A percentile compares a stretch with the other conserved stretches of the same genome.
Conservation (phyloP, 2,888 invertebrate species). For the Junonia oenone region DNA sequence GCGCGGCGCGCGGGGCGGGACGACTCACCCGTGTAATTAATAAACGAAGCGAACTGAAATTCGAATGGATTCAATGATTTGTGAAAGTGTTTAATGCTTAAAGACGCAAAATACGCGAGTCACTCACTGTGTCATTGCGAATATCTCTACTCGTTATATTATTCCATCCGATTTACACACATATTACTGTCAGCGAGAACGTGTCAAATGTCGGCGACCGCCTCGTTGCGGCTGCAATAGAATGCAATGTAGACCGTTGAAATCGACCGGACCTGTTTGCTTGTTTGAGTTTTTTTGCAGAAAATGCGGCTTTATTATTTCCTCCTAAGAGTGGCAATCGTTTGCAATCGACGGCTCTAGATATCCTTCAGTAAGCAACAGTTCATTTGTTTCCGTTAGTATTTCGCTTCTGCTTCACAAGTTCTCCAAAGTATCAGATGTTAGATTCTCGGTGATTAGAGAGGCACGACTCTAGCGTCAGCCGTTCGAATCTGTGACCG, state of each 20-base stretch:
- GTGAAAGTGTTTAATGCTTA: constrained; percentile 37
- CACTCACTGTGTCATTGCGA: not conserved
- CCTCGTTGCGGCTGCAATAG: constrained; percentile 64
- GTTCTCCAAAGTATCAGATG: constrained; percentile 65
- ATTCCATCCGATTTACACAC: constrained; percentile 50
- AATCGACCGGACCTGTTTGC: constrained; percentile 66
- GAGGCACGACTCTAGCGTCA: constrained; percentile 51
- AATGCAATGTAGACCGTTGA: constrained; percentile 62
- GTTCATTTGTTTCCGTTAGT: constrained; percentile 74
- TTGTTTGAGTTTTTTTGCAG: constrained; percentile 41
- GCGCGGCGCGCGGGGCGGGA: constrained; percentile 30
- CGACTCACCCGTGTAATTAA: constrained; percentile 62
- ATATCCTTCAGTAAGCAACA: constrained; percentile 61
- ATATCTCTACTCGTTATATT: constrained; percentile 9
- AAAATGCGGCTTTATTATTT: constrained; percentile 40
- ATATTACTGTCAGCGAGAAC: constrained; percentile 54
- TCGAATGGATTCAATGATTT: constrained; percentile 57
- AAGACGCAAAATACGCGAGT: not conserved
- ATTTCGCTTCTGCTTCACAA: constrained; percentile 53
- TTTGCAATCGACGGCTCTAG: constrained; percentile 38
- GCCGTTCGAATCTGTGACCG: constrained; percentile 39
- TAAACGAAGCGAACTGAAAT: constrained; percentile 60
- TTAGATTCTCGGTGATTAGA: constrained; percentile 60
- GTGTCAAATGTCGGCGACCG: constrained; percentile 71
- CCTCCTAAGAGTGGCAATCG: constrained; percentile 34